Evolutionary conservation across 2,797 vertebrate species (phyloP).

Genomic region (Tolypeutes matacus): DNA sequence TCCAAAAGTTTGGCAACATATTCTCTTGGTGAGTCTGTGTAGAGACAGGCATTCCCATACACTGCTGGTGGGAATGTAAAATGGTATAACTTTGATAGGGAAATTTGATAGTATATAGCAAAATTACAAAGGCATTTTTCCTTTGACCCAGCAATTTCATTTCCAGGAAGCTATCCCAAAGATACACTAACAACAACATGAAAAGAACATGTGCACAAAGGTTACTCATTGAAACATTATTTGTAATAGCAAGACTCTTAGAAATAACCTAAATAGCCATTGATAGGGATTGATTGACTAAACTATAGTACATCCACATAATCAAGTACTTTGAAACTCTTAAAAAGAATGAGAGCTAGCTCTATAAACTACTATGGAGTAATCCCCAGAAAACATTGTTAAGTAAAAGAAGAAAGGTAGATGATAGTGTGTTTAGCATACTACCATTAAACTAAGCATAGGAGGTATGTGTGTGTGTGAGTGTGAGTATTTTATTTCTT

Average conservation of each 20-base stretch:
- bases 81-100: not conserved
- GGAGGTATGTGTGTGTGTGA: not conserved
- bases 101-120: not conserved
- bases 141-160: not conserved
- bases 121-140: not conserved
- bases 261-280: constrained; percentile 2
- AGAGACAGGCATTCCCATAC: not conserved
- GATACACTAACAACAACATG: not conserved
- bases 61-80: not conserved
- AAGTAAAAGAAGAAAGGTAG: not conserved
- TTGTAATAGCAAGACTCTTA: not conserved
- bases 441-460: not conserved
- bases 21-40: not conserved
- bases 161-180: not conserved
- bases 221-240: not conserved
- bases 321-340: not conserved
- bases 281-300: not conserved
- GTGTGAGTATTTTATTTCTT: not conserved
- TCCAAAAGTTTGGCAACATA: not conserved
- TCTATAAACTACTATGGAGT: not conserved
- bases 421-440: not conserved
- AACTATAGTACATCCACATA: not conserved
- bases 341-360: not conserved
- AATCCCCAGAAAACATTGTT: not conserved
- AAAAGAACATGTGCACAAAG: not conserved